Percentiles rank a stretch among this genome's conserved stretches.
These are phyloP conservation scores for Heliothis virescens DNA, from an alignment of 1,140 invertebrate genomes.

Conservation along the genomic window DNA sequence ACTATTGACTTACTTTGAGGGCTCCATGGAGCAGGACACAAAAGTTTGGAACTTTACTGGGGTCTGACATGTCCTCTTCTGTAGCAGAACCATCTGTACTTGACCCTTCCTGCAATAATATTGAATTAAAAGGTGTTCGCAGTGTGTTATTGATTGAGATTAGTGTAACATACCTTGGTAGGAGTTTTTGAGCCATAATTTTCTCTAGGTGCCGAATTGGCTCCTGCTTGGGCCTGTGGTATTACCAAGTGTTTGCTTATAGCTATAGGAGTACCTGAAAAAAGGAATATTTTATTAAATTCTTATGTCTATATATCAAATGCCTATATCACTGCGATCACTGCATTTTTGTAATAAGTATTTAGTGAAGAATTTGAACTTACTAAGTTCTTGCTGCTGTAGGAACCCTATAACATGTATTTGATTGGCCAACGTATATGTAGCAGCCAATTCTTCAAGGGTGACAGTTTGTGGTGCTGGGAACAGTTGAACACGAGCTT, in stretches of 20 bases:
- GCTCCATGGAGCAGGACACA: slow-evolving; percentile 98
- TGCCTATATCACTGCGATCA: too few species aligned
- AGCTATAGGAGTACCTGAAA: slow-evolving; percentile 95
- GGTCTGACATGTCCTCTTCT: slow-evolving; percentile 89
- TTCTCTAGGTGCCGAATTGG: slow-evolving; percentile 83
- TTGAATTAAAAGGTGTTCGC: background rate
- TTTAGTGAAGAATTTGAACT: background rate
- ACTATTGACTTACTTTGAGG: slow-evolving; percentile 90
- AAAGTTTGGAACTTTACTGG: slow-evolving; percentile 94
- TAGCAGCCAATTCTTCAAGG: slow-evolving; percentile 66
- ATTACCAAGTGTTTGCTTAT: slow-evolving; percentile 96
- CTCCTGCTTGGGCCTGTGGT: slow-evolving; percentile 87
- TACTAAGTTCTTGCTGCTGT: slow-evolving; percentile 80
- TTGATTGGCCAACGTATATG: slow-evolving; percentile 73
- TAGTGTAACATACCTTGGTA: slow-evolving; percentile 74
- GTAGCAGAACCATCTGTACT: slow-evolving; percentile 87
- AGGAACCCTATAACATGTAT: slow-evolving; percentile 82
- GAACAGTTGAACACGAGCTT: slow-evolving; percentile 79
- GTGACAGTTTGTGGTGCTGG: slow-evolving; percentile 73
- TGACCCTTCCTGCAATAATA: slow-evolving; percentile 83
- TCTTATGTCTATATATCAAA: background rate
- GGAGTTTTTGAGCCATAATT: slow-evolving; percentile 87
- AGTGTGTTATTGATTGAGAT: background rate
- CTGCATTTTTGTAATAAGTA: too few species aligned
- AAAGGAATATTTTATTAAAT: slow-evolving; percentile 30